Base-by-base conservation (phyloP, 2,797 vertebrate species). In the Takifugu rubripes region DNA sequence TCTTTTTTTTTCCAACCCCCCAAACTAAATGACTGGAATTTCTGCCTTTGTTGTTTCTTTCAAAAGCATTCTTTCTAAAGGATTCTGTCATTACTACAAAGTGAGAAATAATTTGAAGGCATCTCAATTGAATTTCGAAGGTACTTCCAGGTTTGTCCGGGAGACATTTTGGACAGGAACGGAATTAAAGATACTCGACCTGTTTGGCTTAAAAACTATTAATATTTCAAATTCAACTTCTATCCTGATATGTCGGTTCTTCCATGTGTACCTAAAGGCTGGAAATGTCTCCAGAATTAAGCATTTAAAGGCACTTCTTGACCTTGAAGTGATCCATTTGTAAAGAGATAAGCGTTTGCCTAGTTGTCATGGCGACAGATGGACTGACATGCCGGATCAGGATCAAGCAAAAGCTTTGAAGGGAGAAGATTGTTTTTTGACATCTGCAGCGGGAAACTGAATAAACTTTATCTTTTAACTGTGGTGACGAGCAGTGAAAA, bases 1-100 rank as follows among this genome's bases (percentile, higher is more conserved):
- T 70, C 36, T 69, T 60, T 68, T 72, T 29, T 69, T 59, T 69
- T 66, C 5, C 21, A 21, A 21, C 26, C 26, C 26, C 5, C 29
- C 29, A 14, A 40, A 40, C 31, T 69, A 54, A 84, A 79, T 8
- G 56, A 52, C 53, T 68, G 54, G 60, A 73, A 62, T 81, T 68
- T 67, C 55, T 64, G 65, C 21, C 66, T 59, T 71, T 74, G 59
- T 68, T 68, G 67, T 70, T 78, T 76, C 54, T 75, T 69, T 72
- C 63, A 70, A 65, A 82, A 55, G 55, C 14, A 1, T 46, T 46
- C 17, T 46, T 46, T 46, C 44, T 12, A 59, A 73, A 73, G 56
- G 15, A 8, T 51, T 10, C 36, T 40, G 66, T 25, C 56, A 54
- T 52, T 44, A 36, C 14, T 53, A 26, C 43, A 33, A 10, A 55